Percentiles rank a stretch among this genome's conserved stretches.
These are phyloP conservation scores for Yasuhikotakia modesta DNA, from an alignment of 2,797 vertebrate species.

Conservation along the genomic window DNA sequence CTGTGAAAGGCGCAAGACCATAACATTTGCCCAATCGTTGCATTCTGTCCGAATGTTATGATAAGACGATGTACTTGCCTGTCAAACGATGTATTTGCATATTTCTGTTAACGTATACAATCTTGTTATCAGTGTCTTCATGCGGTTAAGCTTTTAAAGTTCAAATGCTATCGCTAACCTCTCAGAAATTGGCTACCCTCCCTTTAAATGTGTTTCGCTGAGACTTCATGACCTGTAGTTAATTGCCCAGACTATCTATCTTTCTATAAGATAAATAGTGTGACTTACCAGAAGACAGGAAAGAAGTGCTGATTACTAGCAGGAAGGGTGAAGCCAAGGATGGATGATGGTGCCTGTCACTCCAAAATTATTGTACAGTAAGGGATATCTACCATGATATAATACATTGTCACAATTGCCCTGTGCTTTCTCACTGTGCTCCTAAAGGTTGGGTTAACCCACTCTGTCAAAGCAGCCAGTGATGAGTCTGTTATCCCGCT, in stretches of 20 bases:
- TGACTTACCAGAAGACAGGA: slow-evolving; percentile 10
- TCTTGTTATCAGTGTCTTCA: too few relatives aligned
- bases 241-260: neutral
- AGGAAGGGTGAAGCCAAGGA: slow-evolving; percentile 24
- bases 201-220: neutral
- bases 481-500: slow-evolving; percentile 71
- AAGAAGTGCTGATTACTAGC: neutral
- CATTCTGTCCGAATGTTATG: too few relatives aligned
- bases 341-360: neutral
- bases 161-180: too few relatives aligned
- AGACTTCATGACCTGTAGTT: neutral
- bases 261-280: neutral
- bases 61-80: too few relatives aligned
- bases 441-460: slow-evolving; percentile 6
- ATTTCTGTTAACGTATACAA: too few relatives aligned
- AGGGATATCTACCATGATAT: neutral
- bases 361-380: slow-evolving; percentile 38
- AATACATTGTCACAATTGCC: slow-evolving; percentile 1
- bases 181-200: too few relatives aligned
- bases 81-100: too few relatives aligned
- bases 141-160: too few relatives aligned
- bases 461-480: slow-evolving; percentile 63
- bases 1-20: too few relatives aligned
- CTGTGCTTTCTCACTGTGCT: slow-evolving; percentile 12
- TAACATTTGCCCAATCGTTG: too few relatives aligned